Evolutionary conservation across 2,888 invertebrate genomes (phyloP), one percentile per base, ranked within the genome.

Genomic region (Phoenoteleia sp.): DNA sequence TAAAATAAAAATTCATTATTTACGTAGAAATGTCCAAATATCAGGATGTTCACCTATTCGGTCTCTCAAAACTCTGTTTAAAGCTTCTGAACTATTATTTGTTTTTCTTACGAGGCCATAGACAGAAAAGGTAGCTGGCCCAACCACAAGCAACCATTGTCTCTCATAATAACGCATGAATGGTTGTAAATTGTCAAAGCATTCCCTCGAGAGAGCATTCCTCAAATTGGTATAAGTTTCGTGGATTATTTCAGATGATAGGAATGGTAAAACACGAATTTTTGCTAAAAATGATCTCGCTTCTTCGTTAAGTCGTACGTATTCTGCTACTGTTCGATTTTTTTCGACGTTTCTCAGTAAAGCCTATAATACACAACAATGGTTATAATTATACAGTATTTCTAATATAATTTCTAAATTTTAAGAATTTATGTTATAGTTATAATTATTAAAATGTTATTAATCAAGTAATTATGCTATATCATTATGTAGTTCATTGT

Each of bases 81-180:
- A 62, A 3, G 60, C 60, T n/a, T 62, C 60, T 15, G 3, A 19
- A 23, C 39, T 62, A 15, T 62, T 62, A 15, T 62, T 62, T 13
- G 39, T 62, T 3, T 17, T 7, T n/a, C 60, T 36, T 3, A 62
- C 3, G 1, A 39, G 5, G 9, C 29, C 29, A 27, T 21, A 62
- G 1, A 36, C 60, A 15, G 39, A 62, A 7, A 36, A 23, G 3
- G n/a, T 23, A 3, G 36, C 5, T 13, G 25, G 23, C 7, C 39
- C 23, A 23, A 62, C 60, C 2, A 19, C 11, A 3, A 21, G 1
- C n/a, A 62, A 23, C 60, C 60, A 62, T 17, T 62, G 60, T 2
- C 13, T 7, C 19, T 39, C 23, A 15, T 4, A 62, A 17, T 62
- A 62, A 6, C 33, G 15, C 2, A 29, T 15, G 13, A 58, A 36